These are phyloP conservation scores for Brachionus rubens DNA, from an alignment of 1,140 invertebrate species.

Conservation along the genomic window DNA sequence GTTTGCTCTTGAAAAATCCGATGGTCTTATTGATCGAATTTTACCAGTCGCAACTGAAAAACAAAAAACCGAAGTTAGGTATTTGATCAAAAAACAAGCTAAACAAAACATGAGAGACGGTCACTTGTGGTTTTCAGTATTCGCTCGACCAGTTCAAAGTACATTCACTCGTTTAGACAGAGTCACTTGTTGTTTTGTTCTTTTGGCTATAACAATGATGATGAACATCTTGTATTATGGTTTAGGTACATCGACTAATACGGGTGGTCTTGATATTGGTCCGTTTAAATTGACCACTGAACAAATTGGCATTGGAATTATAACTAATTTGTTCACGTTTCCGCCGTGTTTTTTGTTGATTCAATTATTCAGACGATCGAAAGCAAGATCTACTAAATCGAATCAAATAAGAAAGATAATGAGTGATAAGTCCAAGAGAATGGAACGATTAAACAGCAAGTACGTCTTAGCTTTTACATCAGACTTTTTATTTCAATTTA, in stretches of 20 bases:
- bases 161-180: conserved; percentile 63
- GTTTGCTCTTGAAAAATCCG: conserved; percentile 65
- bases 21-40: conserved; percentile 64
- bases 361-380: conserved; percentile 18
- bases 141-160: conserved; percentile 62
- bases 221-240: conserved; percentile 65
- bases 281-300: conserved; percentile 62
- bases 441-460: too few species aligned
- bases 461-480: too few species aligned
- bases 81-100: conserved; percentile 61
- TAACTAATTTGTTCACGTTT: conserved; percentile 6
- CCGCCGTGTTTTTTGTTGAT: conserved; percentile 16
- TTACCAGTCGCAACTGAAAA: conserved; percentile 62
- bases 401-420: neutral
- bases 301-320: conserved; percentile 53
- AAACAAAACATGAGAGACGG: conserved; percentile 63
- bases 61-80: conserved; percentile 61
- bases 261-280: conserved; percentile 57
- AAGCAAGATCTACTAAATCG: neutral
- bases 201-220: conserved; percentile 64
- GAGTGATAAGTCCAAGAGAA: neutral
- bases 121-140: conserved; percentile 66
- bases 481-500: too few species aligned
- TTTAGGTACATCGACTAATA: conserved; percentile 50
- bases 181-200: conserved; percentile 63